These are phyloP conservation scores for Lepidurus arcticus DNA, from an alignment of 1,140 invertebrate species.

Conservation along the genomic window DNA sequence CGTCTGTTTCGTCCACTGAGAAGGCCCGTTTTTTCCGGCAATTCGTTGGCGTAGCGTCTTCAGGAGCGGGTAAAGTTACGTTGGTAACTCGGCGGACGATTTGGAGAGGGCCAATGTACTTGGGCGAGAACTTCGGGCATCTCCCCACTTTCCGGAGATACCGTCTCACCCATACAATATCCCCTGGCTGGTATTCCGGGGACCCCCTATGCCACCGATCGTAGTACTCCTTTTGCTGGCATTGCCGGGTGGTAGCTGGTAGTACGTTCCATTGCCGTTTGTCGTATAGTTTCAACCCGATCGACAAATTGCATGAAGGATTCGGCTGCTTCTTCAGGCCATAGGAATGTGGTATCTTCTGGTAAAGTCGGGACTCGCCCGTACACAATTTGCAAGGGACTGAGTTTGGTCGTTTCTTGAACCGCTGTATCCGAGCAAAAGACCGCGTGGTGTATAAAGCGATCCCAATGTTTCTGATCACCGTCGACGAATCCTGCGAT, in stretches of 20 bases:
- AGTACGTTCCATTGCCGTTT: not conserved
- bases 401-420: slow-evolving; percentile 44
- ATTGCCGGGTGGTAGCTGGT: not conserved
- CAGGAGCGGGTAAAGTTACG: no score
- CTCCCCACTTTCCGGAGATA: not conserved
- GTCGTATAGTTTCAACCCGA: not conserved
- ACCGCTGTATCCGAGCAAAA: not conserved
- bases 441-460: slow-evolving; percentile 28
- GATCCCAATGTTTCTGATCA: slow-evolving; percentile 42
- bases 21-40: no score
- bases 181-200: slow-evolving; percentile 17
- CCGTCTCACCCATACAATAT: slow-evolving; percentile 26
- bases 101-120: slow-evolving; percentile 30
- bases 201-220: not conserved
- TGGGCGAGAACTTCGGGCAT: slow-evolving; percentile 27
- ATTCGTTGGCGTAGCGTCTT: no score
- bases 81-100: not conserved
- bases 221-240: slow-evolving; percentile 20
- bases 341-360: not conserved
- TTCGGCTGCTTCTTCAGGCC: slow-evolving; percentile 25
- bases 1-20: no score
- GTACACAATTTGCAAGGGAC: slow-evolving; percentile 47
- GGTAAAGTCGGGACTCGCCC: slow-evolving; percentile 43
- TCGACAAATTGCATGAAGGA: not conserved
- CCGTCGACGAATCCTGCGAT: slow-evolving; percentile 34